Evolutionary conservation across 2,888 invertebrate genomes (phyloP), one percentile per base, ranked within the genome.

Genomic region (Deilephila porcellus): DNA sequence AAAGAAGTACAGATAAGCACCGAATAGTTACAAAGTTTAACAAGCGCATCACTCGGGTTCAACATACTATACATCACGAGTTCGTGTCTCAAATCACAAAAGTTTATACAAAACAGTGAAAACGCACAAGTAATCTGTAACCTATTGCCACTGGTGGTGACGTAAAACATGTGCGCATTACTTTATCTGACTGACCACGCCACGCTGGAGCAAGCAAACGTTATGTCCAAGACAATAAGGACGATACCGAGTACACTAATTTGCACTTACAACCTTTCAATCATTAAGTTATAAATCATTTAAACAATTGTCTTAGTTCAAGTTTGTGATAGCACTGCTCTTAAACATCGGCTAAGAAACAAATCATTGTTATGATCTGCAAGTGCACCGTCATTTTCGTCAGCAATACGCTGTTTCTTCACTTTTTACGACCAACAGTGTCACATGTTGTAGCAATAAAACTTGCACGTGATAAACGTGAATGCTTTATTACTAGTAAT

Each of bases 81-180:
- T 56, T 56, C n/a, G n/a, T 56, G n/a, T 6, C 19, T 56, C n/a
- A 56, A 56, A 56, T 56, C 17, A 56, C 56, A 56, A 56, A 56
- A 56, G 56, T n/a, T 56, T n/a, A 56, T 56, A 62, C 32, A 32
- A 62, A 29, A 34, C 20, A 64, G 19, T 37, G 64, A 64, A 64
- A 64, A 20, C n/a, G 37, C 34, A 20, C 56, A 56, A 56, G 17
- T 72, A 77, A 79, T 77, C 79, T 76, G 72, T 79, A 76, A 78
- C 77, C 79, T 80, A 80, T 79, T 79, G 76, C 67, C 74, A 74
- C 74, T 71, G 59, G 19, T n/a, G 20, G 71, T 82, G 81, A 83
- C 82, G 81, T 82, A 80, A 82, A 76, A 74, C 74, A 73, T 75
- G 64, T 79, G 81, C 83, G 81, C 81, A 80, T 74, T 73, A 32